A percentile compares a stretch with the other conserved stretches of the same genome.
Evolutionary conservation across 1,140 invertebrate species (phyloP).

Genomic region (Lerema accius): DNA sequence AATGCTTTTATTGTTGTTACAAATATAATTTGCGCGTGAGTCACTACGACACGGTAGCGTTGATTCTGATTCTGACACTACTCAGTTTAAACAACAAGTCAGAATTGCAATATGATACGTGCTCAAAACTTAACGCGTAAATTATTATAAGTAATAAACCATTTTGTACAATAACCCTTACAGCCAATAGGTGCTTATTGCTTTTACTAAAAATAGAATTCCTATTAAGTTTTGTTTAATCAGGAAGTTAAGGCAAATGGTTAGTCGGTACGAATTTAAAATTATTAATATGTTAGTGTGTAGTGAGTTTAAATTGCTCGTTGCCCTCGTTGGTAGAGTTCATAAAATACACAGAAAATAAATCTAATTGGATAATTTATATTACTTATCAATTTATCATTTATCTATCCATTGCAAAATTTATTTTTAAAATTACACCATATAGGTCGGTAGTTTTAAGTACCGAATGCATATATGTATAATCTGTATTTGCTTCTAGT

Average conservation of each 20-base stretch:
- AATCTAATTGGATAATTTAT: too few species aligned
- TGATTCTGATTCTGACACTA: conserved; percentile 22
- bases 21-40: conserved; percentile 25
- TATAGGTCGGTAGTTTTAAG: too few species aligned
- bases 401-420: too few species aligned
- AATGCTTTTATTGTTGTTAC: conserved; percentile 30
- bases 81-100: neutral
- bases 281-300: too few species aligned
- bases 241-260: neutral
- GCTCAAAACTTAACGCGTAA: neutral
- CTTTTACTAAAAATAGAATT: conserved; percentile 7
- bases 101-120: conserved; percentile 17
- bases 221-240: neutral
- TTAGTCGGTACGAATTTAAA: too few species aligned
- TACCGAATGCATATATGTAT: too few species aligned
- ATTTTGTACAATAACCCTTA: neutral
- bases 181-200: neutral
- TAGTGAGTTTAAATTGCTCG: too few species aligned
- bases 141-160: neutral
- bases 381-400: too few species aligned
- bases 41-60: conserved; percentile 22
- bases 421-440: too few species aligned
- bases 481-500: too few species aligned
- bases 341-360: too few species aligned
- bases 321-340: too few species aligned